These are phyloP conservation scores for Athalia cordata DNA, from an alignment of 2,888 invertebrate genomes.

Conservation along the genomic window DNA sequence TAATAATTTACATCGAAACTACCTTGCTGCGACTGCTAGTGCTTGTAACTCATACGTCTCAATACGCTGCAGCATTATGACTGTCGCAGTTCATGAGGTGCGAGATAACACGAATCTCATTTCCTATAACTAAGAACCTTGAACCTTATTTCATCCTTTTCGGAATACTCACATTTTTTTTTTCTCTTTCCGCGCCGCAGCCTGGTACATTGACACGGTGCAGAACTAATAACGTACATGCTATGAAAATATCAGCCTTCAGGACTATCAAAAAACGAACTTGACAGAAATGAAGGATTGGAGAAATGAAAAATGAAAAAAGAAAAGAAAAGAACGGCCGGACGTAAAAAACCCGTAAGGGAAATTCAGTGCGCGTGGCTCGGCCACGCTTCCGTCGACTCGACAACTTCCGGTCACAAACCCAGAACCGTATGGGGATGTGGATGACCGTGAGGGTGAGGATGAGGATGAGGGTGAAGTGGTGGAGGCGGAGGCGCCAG, in stretches of 20 bases:
- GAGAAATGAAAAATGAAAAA: background rate
- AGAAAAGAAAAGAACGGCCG: background rate
- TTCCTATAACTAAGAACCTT: too few relatives aligned
- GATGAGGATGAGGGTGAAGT: conserved; percentile 55
- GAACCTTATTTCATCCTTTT: too few relatives aligned
- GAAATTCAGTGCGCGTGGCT: conserved; percentile 15
- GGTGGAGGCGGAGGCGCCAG: conserved; percentile 49
- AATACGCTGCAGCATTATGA: too few relatives aligned
- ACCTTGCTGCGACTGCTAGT: too few relatives aligned
- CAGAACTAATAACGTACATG: too few relatives aligned
- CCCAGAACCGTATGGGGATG: conserved; percentile 59
- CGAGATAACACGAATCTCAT: too few relatives aligned
- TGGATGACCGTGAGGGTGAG: conserved; percentile 58
- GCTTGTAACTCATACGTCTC: too few relatives aligned
- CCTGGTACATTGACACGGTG: too few relatives aligned
- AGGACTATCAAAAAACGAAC: conserved; percentile 3
- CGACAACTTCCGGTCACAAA: conserved; percentile 59
- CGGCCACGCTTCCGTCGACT: conserved; percentile 39
- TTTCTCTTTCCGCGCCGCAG: too few relatives aligned
- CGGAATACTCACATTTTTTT: too few relatives aligned
- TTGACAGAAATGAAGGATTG: background rate
- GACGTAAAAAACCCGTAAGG: background rate
- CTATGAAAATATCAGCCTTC: conserved; percentile 19
- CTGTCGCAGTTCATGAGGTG: too few relatives aligned
- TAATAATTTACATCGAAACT: too few relatives aligned